These are phyloP conservation scores for Steatornis caripensis DNA, from an alignment of 2,113 vertebrate species.

Conservation along the genomic window DNA sequence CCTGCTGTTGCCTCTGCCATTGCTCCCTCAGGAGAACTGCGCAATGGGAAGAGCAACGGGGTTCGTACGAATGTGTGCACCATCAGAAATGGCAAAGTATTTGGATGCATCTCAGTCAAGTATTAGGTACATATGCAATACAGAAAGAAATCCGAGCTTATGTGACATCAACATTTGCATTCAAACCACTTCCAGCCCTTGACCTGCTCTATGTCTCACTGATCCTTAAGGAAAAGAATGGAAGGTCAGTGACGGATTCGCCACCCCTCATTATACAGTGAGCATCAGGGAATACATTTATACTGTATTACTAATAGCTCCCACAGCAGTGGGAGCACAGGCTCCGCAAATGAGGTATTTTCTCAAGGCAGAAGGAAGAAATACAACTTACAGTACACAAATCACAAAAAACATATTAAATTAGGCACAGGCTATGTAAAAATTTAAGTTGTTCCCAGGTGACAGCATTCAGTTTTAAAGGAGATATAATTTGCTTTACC, in stretches of 20 bases:
- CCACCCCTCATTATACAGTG: not conserved
- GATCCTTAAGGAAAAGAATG: not conserved
- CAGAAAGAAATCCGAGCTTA: not conserved
- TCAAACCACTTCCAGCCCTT: not conserved
- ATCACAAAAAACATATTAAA: not conserved
- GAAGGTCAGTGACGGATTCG: not conserved
- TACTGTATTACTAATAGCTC: not conserved
- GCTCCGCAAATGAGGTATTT: not conserved
- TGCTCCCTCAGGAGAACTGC: not conserved
- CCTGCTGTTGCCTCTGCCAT: not conserved
- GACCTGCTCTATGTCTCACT: not conserved
- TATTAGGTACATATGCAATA: not conserved
- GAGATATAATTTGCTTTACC: conserved; percentile 72
- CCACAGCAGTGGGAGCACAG: not conserved
- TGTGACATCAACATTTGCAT: not conserved
- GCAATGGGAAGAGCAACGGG: not conserved
- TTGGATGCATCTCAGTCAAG: not conserved
- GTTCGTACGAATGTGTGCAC: not conserved
- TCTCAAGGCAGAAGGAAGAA: not conserved
- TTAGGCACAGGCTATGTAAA: not conserved
- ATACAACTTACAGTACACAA: not conserved
- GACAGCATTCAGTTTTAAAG: not conserved
- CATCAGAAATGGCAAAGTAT: not conserved
- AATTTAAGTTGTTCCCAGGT: not conserved
- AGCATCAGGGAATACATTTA: not conserved